Conservation (phyloP, 2,113 vertebrate genomes). For the Acanthisitta chloris region DNA sequence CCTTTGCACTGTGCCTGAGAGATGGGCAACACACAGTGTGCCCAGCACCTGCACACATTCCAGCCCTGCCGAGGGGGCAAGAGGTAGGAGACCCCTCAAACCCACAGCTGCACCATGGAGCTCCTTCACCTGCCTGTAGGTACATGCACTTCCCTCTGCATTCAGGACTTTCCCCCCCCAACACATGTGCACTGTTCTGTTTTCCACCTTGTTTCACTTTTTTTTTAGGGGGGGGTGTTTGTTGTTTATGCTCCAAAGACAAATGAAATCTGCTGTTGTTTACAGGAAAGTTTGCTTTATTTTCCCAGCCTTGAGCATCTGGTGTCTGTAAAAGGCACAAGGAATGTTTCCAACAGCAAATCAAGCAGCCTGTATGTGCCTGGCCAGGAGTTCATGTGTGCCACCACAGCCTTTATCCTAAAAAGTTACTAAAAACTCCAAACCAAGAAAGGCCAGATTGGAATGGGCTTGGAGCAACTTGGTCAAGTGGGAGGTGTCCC, state of each 20-base stretch:
- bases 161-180: background rate
- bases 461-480: background rate
- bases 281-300: constrained; percentile 54
- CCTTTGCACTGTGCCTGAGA: too few species aligned
- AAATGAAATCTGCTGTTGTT: constrained; percentile 48
- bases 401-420: background rate
- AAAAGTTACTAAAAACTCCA: background rate
- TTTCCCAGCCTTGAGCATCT: constrained; percentile 38
- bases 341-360: background rate
- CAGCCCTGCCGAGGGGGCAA: background rate
- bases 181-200: background rate
- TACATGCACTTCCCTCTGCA: background rate
- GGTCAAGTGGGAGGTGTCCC: background rate
- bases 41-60: accelerated
- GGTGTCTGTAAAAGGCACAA: constrained; percentile 22
- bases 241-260: background rate
- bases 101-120: accelerated
- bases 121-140: background rate
- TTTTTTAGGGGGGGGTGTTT: background rate
- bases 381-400: background rate
- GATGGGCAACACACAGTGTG: accelerated
- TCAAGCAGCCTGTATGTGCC: background rate
- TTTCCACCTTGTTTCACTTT: background rate
- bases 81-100: background rate
- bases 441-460: background rate